A percentile compares a stretch with the other conserved stretches of the same genome.
Evolutionary conservation across 1,140 invertebrate species (phyloP).

Genomic region (Coptotermes formosanus): DNA sequence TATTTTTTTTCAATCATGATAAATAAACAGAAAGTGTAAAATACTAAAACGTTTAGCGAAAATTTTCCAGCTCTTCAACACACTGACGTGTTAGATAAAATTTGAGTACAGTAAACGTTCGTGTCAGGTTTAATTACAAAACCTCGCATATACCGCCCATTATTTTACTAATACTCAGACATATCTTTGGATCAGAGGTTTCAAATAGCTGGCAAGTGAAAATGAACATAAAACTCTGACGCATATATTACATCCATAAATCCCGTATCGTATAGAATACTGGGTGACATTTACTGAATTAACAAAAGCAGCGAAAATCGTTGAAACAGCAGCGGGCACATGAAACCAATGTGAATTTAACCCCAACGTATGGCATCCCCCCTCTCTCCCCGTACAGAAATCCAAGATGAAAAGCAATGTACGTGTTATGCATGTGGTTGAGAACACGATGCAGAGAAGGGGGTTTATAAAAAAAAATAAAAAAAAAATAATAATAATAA

Average conservation of each 20-base stretch:
- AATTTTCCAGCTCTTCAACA: not conserved
- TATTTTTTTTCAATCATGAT: too few relatives aligned
- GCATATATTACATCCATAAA: not conserved
- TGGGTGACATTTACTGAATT: not conserved
- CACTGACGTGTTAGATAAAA: not conserved
- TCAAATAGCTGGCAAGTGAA: not conserved
- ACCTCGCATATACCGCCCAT: not conserved
- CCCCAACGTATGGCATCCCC: not conserved
- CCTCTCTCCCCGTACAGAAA: not conserved
- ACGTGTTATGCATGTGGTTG: constrained; percentile 3
- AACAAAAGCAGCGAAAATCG: not conserved
- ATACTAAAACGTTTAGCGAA: not conserved
- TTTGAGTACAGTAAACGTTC: not conserved
- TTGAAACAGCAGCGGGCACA: not conserved
- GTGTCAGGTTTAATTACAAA: not conserved
- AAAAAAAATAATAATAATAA: not conserved
- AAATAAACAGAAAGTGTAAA: not conserved
- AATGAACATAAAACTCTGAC: not conserved
- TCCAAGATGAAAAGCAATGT: constrained; percentile 8
- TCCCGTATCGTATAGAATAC: not conserved
- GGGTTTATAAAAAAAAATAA: not conserved
- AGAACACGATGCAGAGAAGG: not conserved
- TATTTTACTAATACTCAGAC: not conserved
- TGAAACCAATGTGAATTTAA: not conserved
- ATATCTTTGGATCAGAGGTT: not conserved